These are phyloP conservation scores for Syrista parreyssii DNA, from an alignment of 2,888 invertebrate species.

Conservation along the genomic window DNA sequence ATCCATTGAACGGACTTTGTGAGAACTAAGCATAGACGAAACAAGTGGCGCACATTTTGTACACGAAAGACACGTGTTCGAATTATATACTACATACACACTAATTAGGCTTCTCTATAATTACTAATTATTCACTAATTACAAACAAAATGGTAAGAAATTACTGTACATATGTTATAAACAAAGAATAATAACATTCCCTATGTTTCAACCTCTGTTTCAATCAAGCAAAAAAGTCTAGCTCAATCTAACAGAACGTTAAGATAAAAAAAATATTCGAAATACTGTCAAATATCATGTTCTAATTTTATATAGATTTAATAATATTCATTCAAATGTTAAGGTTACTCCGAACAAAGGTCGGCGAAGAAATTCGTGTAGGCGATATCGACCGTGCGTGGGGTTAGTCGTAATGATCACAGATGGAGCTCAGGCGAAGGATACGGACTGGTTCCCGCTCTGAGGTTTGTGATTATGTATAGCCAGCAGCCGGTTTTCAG, in stretches of 20 bases:
- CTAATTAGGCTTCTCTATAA: background rate
- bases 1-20: background rate
- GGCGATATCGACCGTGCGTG: constrained; percentile 18
- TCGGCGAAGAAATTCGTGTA: background rate
- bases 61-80: background rate
- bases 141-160: background rate
- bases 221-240: background rate
- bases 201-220: too few relatives aligned
- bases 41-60: background rate
- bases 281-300: background rate
- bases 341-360: background rate
- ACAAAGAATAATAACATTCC: too few relatives aligned
- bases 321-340: background rate
- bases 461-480: constrained; percentile 15
- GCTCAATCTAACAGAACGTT: background rate
- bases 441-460: constrained; percentile 19
- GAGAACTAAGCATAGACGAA: background rate
- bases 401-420: constrained; percentile 5
- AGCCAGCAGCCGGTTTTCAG: constrained; percentile 43
- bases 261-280: background rate
- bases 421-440: constrained; percentile 15
- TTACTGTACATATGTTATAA: background rate
- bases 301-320: background rate
- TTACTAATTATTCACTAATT: background rate
- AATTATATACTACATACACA: background rate